These are phyloP conservation scores for Tachina grossa DNA, from an alignment of 2,888 invertebrate genomes.

Conservation along the genomic window DNA sequence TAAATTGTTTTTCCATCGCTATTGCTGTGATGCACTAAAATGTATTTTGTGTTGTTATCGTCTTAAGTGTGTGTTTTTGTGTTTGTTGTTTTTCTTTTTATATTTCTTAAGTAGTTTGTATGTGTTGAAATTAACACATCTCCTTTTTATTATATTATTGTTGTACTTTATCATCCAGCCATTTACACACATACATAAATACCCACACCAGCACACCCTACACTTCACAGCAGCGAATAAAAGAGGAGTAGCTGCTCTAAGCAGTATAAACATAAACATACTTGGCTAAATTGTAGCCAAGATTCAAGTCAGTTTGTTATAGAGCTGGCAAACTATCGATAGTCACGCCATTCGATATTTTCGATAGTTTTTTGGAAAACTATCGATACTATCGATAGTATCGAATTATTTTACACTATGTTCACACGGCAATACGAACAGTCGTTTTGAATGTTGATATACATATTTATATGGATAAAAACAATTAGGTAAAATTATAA, in stretches of 20 bases:
- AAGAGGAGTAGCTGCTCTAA: slow-evolving; percentile 40
- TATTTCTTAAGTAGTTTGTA: slow-evolving; percentile 58
- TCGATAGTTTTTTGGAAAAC: too few species aligned
- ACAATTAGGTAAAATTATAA: too few species aligned
- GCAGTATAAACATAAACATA: slow-evolving; percentile 42
- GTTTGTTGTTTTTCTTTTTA: slow-evolving; percentile 9
- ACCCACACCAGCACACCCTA: slow-evolving; percentile 34
- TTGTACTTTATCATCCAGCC: slow-evolving; percentile 27
- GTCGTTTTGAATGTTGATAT: too few species aligned
- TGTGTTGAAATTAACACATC: slow-evolving; percentile 71
- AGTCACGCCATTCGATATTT: too few species aligned
- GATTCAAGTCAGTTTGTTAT: slow-evolving; percentile 8
- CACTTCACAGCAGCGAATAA: not conserved
- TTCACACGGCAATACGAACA: too few species aligned
- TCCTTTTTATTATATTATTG: slow-evolving; percentile 58
- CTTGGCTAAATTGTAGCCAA: slow-evolving; percentile 28
- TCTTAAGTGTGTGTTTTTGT: slow-evolving; percentile 32
- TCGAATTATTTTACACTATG: too few species aligned
- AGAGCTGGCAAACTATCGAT: too few species aligned
- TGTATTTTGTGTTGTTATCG: slow-evolving; percentile 47
- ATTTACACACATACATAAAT: not conserved
- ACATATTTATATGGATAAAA: too few species aligned
- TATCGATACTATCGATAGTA: too few species aligned
- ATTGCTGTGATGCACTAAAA: slow-evolving; percentile 56
- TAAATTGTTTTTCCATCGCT: slow-evolving; percentile 40